Percentiles rank a stretch among this genome's conserved stretches.
Evolutionary conservation across 2,113 vertebrate genomes (phyloP).

Genomic region (Empidonax traillii): DNA sequence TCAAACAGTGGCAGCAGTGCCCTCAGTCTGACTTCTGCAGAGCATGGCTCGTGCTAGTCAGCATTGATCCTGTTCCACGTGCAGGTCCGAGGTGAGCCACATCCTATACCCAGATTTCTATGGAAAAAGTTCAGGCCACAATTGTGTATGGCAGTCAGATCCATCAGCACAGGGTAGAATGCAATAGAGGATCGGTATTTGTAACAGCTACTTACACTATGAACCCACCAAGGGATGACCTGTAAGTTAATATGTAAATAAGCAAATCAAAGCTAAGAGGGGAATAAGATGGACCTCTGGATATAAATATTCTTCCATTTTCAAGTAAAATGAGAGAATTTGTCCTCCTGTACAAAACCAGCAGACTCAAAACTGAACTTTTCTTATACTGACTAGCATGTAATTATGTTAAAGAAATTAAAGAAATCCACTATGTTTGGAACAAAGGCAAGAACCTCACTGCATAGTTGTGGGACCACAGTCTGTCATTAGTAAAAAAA

Average conservation of each 20-base stretch:
- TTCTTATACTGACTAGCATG: not conserved
- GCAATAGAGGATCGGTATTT: not conserved
- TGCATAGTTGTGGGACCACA: not conserved
- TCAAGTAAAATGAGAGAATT: not conserved
- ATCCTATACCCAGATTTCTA: not conserved
- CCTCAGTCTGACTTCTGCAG: not conserved
- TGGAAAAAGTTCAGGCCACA: not conserved
- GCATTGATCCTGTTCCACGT: fast-evolving
- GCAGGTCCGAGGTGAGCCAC: not conserved
- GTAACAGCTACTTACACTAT: not conserved
- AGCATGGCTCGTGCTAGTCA: not conserved
- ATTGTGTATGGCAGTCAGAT: not conserved
- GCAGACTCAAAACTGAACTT: not conserved
- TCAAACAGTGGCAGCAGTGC: not conserved
- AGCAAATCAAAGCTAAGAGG: not conserved
- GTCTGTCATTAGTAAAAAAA: not conserved
- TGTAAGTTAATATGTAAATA: not conserved
- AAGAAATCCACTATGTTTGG: not conserved
- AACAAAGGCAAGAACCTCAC: not conserved
- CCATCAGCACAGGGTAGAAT: not conserved
- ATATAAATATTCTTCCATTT: not conserved
- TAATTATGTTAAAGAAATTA: not conserved
- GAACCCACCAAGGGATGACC: not conserved
- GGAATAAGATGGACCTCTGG: not conserved
- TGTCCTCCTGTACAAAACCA: not conserved